Evolutionary conservation across 2,797 vertebrate genomes (phyloP), one percentile per base, ranked within the genome.

Genomic region (Sebastes alutus): DNA sequence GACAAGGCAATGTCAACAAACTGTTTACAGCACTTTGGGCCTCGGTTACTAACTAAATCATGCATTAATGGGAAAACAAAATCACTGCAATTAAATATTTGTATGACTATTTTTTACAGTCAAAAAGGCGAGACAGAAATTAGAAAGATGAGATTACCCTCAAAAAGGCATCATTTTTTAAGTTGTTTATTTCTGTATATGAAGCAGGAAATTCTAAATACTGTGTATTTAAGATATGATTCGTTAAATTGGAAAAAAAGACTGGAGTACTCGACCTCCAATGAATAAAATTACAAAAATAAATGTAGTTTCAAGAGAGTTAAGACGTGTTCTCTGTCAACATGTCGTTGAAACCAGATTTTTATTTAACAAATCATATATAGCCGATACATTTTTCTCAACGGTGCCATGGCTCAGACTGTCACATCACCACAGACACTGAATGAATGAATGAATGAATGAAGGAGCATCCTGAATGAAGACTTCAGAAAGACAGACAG

Each of bases 1-100:
- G 86, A 91, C 87, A 86, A 70, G 77, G 32, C 74, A 67, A n/a
- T 63, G 81, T 78, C 89, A 88, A 84, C 86, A 90, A 82, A 76
- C 54, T 27, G 69, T 87, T 77, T 54, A 60, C 75, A 72, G 64
- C 79, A 72, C 70, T 68, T 32, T 67, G 33, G 75, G 71, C 75
- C 64, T 77, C 46, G 74, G 6, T 77, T 35, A 55, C 61, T 59
- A 61, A 29, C 64, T 59, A 61, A 29, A 70, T 5, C 69, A 58
- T 56, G 12, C 61, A 32, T 61, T 69, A n/a, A 54, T 32, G 12
- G 52, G 14, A 49, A 64, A 64, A 60, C 29, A 69, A 64, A 35
- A 32, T 25, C 2, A 38, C 22, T 60, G 12, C 46, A 55, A 33
- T 63, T 30, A 49, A 27, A 61, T n/a, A 22, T 12, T 23, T 72